Conservation (phyloP, 1,140 invertebrate species). For the Trachymyrmex septentrionalis region DNA sequence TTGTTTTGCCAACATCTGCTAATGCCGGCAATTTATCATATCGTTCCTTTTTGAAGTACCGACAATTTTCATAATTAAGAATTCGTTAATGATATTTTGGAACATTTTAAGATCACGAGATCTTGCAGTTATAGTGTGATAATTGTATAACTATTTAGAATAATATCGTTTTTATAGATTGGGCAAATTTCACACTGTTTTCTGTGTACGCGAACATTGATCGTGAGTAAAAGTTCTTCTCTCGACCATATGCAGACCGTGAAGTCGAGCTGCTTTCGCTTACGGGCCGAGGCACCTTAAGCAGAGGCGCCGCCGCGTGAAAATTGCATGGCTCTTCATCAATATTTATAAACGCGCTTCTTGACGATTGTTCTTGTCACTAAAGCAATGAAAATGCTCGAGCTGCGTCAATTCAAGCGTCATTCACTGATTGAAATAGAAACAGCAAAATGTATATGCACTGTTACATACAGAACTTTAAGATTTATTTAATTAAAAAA, state of each 20-base stretch:
- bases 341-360: conserved; percentile 68
- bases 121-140: too few species aligned
- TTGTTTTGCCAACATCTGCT: conserved; percentile 23
- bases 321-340: conserved; percentile 57
- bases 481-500: neutral
- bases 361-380: neutral
- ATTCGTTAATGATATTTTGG: neutral
- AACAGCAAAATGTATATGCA: neutral
- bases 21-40: conserved; percentile 6
- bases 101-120: neutral
- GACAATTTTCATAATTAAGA: conserved; percentile 9
- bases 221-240: conserved; percentile 83
- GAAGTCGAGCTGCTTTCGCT: conserved; percentile 82
- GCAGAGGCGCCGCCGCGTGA: conserved; percentile 56
- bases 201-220: conserved; percentile 16
- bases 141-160: neutral
- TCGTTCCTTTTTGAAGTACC: neutral
- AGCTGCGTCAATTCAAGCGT: neutral
- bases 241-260: conserved; percentile 82
- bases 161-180: conserved; percentile 10
- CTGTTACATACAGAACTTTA: neutral
- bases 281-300: conserved; percentile 59
- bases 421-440: neutral
- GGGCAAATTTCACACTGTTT: conserved; percentile 34
- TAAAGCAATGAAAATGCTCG: neutral